These are phyloP conservation scores for Hozukius guyotensis DNA, from an alignment of 2,797 vertebrate species.

Conservation along the genomic window DNA sequence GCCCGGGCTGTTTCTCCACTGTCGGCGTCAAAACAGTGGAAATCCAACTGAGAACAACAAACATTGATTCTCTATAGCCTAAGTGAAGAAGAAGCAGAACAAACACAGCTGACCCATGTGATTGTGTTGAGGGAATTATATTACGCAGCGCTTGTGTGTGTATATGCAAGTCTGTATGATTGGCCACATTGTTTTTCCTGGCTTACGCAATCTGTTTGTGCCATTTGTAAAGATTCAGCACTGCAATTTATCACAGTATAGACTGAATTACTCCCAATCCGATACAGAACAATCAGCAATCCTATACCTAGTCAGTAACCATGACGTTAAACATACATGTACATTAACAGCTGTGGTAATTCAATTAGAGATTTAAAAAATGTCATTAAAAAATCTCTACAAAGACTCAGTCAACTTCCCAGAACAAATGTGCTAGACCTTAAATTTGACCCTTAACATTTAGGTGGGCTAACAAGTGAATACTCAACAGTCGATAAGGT, in stretches of 20 bases:
- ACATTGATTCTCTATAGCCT: slow-evolving; percentile 66
- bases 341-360: neutral
- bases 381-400: neutral
- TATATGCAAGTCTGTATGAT: neutral
- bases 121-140: slow-evolving; percentile 8
- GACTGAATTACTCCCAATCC: slow-evolving; percentile 25
- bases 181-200: neutral
- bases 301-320: slow-evolving; percentile 12
- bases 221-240: slow-evolving; percentile 8
- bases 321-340: neutral
- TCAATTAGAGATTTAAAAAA: neutral
- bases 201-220: neutral
- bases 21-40: slow-evolving; percentile 38
- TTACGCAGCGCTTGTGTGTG: neutral
- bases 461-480: slow-evolving; percentile 52
- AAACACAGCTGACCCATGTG: slow-evolving; percentile 55
- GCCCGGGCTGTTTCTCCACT: slow-evolving; percentile 23
- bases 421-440: slow-evolving; percentile 13
- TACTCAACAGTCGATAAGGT: slow-evolving; percentile 46
- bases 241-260: neutral
- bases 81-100: slow-evolving; percentile 45
- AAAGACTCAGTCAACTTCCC: neutral
- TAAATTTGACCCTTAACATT: slow-evolving; percentile 60
- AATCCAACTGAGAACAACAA: slow-evolving; percentile 46
- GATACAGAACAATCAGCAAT: slow-evolving; percentile 33